Percentiles rank a stretch among this genome's conserved stretches.
Conservation (phyloP, 1,140 invertebrate genomes). For the Drosophila pachea region DNA sequence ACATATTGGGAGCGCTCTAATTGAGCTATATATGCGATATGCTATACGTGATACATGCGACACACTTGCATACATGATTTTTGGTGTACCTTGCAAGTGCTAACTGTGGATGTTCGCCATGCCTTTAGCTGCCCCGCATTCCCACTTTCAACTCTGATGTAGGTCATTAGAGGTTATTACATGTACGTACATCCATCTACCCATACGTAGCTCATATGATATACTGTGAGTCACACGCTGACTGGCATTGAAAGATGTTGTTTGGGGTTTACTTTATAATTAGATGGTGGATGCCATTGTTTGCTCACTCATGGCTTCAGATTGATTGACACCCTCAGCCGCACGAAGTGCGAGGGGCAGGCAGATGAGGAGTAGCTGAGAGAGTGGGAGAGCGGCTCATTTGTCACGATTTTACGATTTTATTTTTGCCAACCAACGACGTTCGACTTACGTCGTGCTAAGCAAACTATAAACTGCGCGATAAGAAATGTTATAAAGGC, state of each 20-base stretch:
- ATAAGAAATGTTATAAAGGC: conserved; percentile 7
- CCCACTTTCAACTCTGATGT: conserved; percentile 38
- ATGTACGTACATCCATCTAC: not conserved
- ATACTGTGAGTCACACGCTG: conserved; percentile 42
- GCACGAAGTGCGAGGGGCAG: not conserved
- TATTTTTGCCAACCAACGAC: conserved; percentile 56
- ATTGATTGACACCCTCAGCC: conserved; percentile 10
- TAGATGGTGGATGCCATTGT: conserved; percentile 57
- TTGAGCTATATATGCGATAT: conserved; percentile 28
- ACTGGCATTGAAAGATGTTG: conserved; percentile 38
- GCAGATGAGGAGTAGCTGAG: not conserved
- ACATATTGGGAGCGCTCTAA: conserved; percentile 40
- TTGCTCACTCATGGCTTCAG: conserved; percentile 22
- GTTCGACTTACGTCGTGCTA: not conserved
- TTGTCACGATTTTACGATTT: conserved; percentile 62
- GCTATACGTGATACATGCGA: conserved; percentile 30
- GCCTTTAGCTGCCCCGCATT: conserved; percentile 5
- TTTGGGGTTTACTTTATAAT: conserved; percentile 30
- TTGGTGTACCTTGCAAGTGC: conserved; percentile 43
- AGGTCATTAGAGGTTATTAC: conserved; percentile 63
- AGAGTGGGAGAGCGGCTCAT: conserved; percentile 9
- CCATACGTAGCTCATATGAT: conserved; percentile 3
- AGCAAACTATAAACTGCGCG: not conserved
- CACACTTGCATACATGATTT: conserved; percentile 30
- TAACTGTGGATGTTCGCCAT: conserved; percentile 28